Evolutionary conservation across 2,888 invertebrate species (phyloP), one percentile per base, ranked within the genome.

Genomic region (Drosophila peninsularis): DNA sequence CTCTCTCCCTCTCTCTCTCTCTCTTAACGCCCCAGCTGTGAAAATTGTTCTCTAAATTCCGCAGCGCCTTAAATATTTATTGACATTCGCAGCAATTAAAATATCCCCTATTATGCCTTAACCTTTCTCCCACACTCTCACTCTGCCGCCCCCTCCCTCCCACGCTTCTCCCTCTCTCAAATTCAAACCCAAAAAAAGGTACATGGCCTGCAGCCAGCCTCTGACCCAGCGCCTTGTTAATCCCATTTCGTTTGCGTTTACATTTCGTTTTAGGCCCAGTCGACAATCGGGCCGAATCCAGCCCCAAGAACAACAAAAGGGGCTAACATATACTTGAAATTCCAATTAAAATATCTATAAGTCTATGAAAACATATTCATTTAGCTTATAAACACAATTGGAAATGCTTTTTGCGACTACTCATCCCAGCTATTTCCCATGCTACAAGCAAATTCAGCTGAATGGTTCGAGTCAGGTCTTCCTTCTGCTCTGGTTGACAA

Each of bases 21-120:
- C 17, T 11, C 11, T 5, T 42, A 47, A 68, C 63, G 67, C 68
- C 70, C 65, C 80, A 85, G 71, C 86, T 85, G 86, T 80, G 76
- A 81, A 76, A 80, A 74, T 42, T 41, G 41, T 77, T 65, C 62
- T 45, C 65, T 72, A 61, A 61, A 69, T 62, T 47, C 61, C 60
- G 60, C 61, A 50, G 55, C 70, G 34, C 53, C 70, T 82, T 77
- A 77, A 70, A 80, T 67, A 80, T 85, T 85, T 80, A 86, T 82
- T 71, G 86, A 77, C 78, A 80, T 80, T 75, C 69, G 32, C 71
- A 82, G 75, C 86, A 82, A 85, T 82, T 82, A 80, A 80, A 82
- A 66, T 69, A 49, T 39, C 24, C 47, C 27, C 7, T n/a, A 14
- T 14, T 34, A 4, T 14, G 3, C 19, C 34, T 21, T 24, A 30